Base-by-base conservation (phyloP, 2,797 vertebrate genomes). In the Aphelocoma californica region DNA sequence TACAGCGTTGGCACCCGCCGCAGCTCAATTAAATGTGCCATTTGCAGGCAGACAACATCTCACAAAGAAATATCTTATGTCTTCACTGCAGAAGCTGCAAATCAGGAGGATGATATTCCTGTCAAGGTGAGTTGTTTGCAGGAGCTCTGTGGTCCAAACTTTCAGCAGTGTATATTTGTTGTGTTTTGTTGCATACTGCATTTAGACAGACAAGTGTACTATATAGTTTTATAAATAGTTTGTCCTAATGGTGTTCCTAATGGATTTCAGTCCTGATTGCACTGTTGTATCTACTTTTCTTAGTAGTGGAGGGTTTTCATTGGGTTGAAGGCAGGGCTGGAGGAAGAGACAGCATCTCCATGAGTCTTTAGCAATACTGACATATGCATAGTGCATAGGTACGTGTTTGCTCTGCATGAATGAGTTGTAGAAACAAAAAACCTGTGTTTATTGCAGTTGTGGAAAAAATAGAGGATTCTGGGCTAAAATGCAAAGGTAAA, bases 1-100 rank as follows among this genome's bases (percentile, higher is more conserved):
- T 99, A 99, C 98, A 99, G 99, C 5, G 97, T 99, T 77, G 99
- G 99, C 47, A 99, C 98, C 7, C 98, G 99, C 45, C 98, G 98
- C 23, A 98, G 99, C 45, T 98, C 99, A 71, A 99, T 99, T 92
- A 99, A 99, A 87, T 99, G 99, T 87, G 99, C 99, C 95, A 99
- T 99, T 90, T 99, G 99, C 94, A 98, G 99, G 81, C 99, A 99
- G 97, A 99, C 98, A 61, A 99, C 99, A 1, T 99, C 98, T 36
- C 99, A 99, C 97, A 97, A 99, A 12, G 99, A 99, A 97, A 99
- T 99, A 97, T 99, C 99, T 0, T 99, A 99, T 8, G 99, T 99
- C 73, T 99, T 99, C 96, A 99, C 99, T 86, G 98, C 99, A 20
- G 98, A 99, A 96, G 97, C 97, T 18, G 97, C 98, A 96, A 98